phyloP scores from a whole-genome alignment of 2,888 invertebrate genomes.

The Cenopis cana region DNA sequence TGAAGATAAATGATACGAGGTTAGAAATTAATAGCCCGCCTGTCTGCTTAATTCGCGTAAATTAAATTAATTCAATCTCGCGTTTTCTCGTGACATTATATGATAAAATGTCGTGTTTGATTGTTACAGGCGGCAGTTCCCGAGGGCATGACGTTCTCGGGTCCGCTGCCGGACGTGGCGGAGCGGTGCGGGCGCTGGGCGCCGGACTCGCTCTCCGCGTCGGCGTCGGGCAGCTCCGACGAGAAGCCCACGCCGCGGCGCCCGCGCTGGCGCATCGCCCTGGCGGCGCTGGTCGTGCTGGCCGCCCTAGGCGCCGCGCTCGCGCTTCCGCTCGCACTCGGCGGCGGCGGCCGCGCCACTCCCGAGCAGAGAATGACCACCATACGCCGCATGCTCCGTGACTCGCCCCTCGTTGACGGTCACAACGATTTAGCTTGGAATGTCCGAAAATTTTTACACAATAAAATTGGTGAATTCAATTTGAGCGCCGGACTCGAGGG shows the following conservation, averaged over 20 bases:
- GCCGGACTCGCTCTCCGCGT: slow-evolving; percentile 79
- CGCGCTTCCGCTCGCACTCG: slow-evolving; percentile 84
- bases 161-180: slow-evolving; percentile 82
- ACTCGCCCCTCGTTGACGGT: slow-evolving; percentile 90
- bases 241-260: slow-evolving; percentile 82
- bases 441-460: slow-evolving; percentile 94
- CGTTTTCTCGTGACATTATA: slow-evolving; percentile 16
- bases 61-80: slow-evolving; percentile 24
- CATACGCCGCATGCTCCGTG: slow-evolving; percentile 87
- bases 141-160: slow-evolving; percentile 81
- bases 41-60: slow-evolving; percentile 34
- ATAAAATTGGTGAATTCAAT: slow-evolving; percentile 89
- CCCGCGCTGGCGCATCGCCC: slow-evolving; percentile 83
- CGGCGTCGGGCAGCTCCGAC: slow-evolving; percentile 81
- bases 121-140: slow-evolving; percentile 79
- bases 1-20: slow-evolving; percentile 42
- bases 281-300: slow-evolving; percentile 85
- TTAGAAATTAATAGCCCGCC: slow-evolving; percentile 38
- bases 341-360: slow-evolving; percentile 78
- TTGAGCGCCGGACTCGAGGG: slow-evolving; percentile 87
- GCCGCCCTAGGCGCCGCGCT: slow-evolving; percentile 85
- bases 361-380: slow-evolving; percentile 88
- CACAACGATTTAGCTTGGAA: slow-evolving; percentile 97
- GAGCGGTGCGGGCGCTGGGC: slow-evolving; percentile 83
- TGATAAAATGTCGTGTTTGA: slow-evolving; percentile 14